Evolutionary conservation across 2,888 invertebrate species (phyloP), one percentile per base, ranked within the genome.

Genomic region (Epinotia bilunana): DNA sequence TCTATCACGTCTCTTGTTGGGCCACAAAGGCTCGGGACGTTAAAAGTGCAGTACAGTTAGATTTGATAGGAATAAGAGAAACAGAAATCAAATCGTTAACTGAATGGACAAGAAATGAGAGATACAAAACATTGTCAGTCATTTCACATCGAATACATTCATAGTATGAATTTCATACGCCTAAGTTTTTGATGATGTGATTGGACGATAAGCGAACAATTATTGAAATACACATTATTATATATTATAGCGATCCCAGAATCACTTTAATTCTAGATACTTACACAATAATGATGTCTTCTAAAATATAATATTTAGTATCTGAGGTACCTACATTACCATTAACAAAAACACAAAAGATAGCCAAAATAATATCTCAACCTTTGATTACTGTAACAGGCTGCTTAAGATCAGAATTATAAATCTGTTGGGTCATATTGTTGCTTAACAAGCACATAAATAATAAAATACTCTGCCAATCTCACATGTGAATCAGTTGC

Each of bases 1-100:
- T 72, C 62, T 75, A 75, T 75, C 75, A 72, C 72, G 75, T 75
- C 62, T 55, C 67, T 67, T 67, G 71, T 75, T 72, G 65, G 61
- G 9, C 20, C 6, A 72, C 67, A 72, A 75, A 72, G 67, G 46
- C 67, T 58, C 16, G 53, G 57, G 33, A 53, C 61, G 49, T 71
- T 55, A 71, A 75, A 55, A 61, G 20, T 23, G 20, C 60, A 43
- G 53, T 46, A 74, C 65, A 61, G 65, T 72, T 72, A 74, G 2
- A 53, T 65, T 65, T 23, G 55, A 72, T 67, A 62, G 12, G 43
- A 55, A 62, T 55, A 7, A n/a, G 53, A 60, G 13, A 61, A 28
- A 58, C 46, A 23, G 43, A 64, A 33, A n/a, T 55, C 23, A 23
- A 13, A 13, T n/a, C 16, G 28, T 49, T 28, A 49, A 49, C 9